These are phyloP conservation scores for Glareola pratincola DNA, from an alignment of 2,113 vertebrate species.

Conservation along the genomic window DNA sequence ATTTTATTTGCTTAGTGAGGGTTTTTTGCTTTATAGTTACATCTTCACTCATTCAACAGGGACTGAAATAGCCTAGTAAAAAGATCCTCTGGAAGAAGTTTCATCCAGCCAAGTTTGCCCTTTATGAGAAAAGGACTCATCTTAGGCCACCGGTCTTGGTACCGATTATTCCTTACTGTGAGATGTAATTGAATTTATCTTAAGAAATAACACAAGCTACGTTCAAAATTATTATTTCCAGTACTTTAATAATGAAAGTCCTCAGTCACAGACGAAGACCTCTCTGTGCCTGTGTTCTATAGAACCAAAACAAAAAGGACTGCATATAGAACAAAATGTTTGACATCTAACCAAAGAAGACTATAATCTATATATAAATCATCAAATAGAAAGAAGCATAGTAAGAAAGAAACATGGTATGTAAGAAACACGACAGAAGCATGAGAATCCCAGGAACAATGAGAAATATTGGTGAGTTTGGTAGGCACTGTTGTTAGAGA, in stretches of 20 bases:
- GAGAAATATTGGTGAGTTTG: background rate
- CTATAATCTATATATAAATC: background rate
- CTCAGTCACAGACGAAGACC: background rate
- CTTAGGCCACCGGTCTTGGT: background rate
- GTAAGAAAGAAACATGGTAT: background rate
- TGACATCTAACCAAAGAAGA: background rate
- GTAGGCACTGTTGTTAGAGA: background rate
- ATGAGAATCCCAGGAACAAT: background rate
- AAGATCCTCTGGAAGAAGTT: background rate
- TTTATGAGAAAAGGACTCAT: background rate
- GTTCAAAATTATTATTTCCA: background rate
- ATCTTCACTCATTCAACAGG: background rate
- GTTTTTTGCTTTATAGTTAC: background rate
- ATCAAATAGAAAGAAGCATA: background rate
- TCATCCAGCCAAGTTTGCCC: background rate
- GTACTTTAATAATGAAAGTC: background rate
- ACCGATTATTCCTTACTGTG: background rate
- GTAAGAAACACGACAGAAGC: background rate
- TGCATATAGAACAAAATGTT: background rate
- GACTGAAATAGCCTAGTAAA: background rate
- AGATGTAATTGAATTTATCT: background rate
- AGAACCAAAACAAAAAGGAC: background rate
- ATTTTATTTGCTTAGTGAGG: background rate
- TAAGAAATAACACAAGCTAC: background rate
- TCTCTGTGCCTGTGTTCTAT: background rate